Conservation (phyloP, 2,113 vertebrate species). For the Pseudorasbora parva region DNA sequence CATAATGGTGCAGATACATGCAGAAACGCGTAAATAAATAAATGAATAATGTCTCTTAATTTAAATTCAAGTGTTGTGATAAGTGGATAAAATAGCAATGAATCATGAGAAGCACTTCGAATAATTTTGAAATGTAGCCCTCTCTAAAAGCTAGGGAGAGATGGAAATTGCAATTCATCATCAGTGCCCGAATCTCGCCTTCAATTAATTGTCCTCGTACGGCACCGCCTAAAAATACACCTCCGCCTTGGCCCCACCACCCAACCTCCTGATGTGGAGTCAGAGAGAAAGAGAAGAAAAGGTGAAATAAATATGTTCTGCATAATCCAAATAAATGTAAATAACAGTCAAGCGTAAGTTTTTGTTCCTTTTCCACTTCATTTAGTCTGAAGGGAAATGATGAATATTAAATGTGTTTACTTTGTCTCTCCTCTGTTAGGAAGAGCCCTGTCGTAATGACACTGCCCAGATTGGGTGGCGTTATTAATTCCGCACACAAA, state of each 20-base stretch:
- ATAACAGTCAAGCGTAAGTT: slow-evolving; percentile 61
- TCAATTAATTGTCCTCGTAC: slow-evolving; percentile 68
- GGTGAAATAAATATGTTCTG: slow-evolving; percentile 73
- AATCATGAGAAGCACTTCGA: slow-evolving; percentile 25
- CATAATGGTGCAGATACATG: background rate
- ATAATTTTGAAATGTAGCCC: slow-evolving; percentile 56
- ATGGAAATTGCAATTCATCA: slow-evolving; percentile 63
- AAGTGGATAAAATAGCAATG: slow-evolving; percentile 30
- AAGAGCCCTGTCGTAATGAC: slow-evolving; percentile 66
- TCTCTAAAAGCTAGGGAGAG: slow-evolving; percentile 38
- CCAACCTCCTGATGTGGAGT: slow-evolving; percentile 68
- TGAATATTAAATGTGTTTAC: slow-evolving; percentile 79
- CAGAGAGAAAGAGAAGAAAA: slow-evolving; percentile 59
- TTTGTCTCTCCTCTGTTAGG: slow-evolving; percentile 62
- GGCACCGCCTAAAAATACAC: slow-evolving; percentile 55
- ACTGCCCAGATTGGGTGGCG: slow-evolving; percentile 66
- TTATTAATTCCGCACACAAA: slow-evolving; percentile 74
- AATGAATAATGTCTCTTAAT: background rate
- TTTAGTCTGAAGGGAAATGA: slow-evolving; percentile 67
- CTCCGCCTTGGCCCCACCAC: slow-evolving; percentile 33
- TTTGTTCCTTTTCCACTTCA: slow-evolving; percentile 67
- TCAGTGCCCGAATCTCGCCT: slow-evolving; percentile 54
- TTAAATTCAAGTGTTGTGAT: slow-evolving; percentile 26
- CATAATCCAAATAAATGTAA: slow-evolving; percentile 72
- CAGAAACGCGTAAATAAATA: background rate